A percentile compares a stretch with the other conserved stretches of the same genome.
Evolutionary conservation across 1,140 invertebrate species (phyloP).

Genomic region (Brachionus sp.): DNA sequence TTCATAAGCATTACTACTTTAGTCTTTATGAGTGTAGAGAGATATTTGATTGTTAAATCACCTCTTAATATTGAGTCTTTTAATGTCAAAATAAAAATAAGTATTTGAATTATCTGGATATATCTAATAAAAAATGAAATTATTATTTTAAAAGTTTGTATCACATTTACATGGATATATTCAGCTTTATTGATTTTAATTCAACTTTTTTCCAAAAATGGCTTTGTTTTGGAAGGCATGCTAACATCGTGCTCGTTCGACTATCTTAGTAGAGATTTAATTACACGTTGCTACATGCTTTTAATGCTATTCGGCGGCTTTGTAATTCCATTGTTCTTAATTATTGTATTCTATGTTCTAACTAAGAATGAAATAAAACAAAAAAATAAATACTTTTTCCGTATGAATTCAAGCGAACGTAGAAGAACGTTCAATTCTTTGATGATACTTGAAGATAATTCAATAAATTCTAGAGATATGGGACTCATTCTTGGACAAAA

Average conservation of each 20-base stretch:
- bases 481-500: neutral
- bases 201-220: conserved; percentile 9
- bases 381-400: conserved; percentile 30
- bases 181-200: neutral
- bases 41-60: neutral
- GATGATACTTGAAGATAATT: neutral
- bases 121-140: neutral
- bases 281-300: neutral
- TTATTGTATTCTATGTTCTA: neutral
- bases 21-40: neutral
- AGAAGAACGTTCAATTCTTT: neutral
- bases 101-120: neutral
- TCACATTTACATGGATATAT: conserved; percentile 29
- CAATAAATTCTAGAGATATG: neutral
- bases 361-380: conserved; percentile 5
- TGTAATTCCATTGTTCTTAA: neutral
- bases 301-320: conserved; percentile 27
- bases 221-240: conserved; percentile 45
- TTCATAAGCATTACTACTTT: conserved; percentile 34
- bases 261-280: neutral
- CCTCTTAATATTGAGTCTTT: neutral
- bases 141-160: neutral
- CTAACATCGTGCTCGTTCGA: conserved; percentile 40
- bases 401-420: conserved; percentile 6
- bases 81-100: neutral